Conservation (phyloP, 2,113 vertebrate species). For the Gulo gulo region DNA sequence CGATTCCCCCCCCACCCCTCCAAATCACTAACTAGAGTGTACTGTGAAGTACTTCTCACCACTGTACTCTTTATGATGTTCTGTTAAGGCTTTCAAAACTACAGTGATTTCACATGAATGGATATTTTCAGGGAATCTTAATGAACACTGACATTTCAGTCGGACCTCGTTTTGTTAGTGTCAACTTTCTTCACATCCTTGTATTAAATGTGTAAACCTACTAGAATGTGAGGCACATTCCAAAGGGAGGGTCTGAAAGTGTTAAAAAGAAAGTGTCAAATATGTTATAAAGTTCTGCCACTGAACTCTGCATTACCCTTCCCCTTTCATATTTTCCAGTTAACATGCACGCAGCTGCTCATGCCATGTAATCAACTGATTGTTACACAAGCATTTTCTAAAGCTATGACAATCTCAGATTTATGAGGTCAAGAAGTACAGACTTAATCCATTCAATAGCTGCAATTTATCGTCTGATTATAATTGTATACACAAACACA, state of each 20-base stretch:
- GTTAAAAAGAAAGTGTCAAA: conserved; percentile 78
- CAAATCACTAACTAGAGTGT: not conserved
- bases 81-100: not conserved
- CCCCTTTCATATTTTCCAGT: conserved; percentile 86
- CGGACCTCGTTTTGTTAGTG: not conserved
- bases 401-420: conserved; percentile 94
- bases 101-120: not conserved
- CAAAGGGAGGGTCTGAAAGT: conserved; percentile 55
- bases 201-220: not conserved
- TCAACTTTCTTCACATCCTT: conserved; percentile 11
- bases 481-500: conserved; percentile 99
- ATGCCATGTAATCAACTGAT: conserved; percentile 99
- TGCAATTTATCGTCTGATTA: conserved; percentile 99
- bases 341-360: conserved; percentile 87
- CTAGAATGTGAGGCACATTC: not conserved
- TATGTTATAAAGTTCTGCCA: conserved; percentile 81
- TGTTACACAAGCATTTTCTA: conserved; percentile 99
- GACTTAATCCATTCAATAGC: conserved; percentile 97
- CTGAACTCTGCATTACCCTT: conserved; percentile 87
- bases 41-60: not conserved
- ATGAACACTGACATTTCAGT: not conserved
- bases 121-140: not conserved
- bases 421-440: conserved; percentile 94
- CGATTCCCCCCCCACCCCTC: not conserved
- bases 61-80: not conserved